These are phyloP conservation scores for Synaphobranchus kaupii DNA, from an alignment of 2,797 vertebrate species.

Conservation along the genomic window DNA sequence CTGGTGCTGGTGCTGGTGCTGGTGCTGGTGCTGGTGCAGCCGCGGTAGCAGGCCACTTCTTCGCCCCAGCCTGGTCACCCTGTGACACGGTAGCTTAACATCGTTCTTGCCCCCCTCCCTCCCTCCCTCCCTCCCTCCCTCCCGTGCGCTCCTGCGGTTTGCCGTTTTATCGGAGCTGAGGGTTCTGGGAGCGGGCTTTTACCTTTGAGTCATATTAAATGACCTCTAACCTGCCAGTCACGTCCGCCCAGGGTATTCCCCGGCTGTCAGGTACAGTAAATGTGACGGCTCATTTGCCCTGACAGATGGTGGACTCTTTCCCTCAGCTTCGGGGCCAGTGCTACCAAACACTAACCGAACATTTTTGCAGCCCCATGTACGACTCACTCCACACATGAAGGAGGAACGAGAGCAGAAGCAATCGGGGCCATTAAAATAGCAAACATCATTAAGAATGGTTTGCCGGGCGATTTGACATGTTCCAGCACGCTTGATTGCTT, in stretches of 20 bases:
- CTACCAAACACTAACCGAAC: neutral
- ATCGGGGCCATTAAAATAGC: constrained; percentile 40
- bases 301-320: constrained; percentile 36
- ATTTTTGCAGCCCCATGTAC: neutral
- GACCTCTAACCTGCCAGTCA: constrained; percentile 45
- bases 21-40: too few species aligned
- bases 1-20: too few species aligned
- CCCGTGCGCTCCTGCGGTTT: neutral
- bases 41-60: too few species aligned
- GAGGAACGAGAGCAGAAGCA: constrained; percentile 29
- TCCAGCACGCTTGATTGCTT: constrained; percentile 44
- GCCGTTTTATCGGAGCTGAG: neutral
- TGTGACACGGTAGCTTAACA: neutral
- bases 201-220: constrained; percentile 26
- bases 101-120: neutral
- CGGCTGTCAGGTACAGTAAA: constrained; percentile 34
- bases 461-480: constrained; percentile 40
- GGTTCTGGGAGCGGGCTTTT: neutral
- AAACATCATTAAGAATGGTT: constrained; percentile 39
- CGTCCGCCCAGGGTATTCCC: constrained; percentile 44
- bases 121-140: too few species aligned
- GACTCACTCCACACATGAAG: neutral
- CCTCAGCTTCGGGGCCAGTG: neutral
- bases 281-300: constrained; percentile 45
- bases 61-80: neutral